A percentile compares a stretch with the other conserved stretches of the same genome.
These are phyloP conservation scores for Anolis sagrei DNA, from an alignment of 2,113 vertebrate genomes.

Conservation along the genomic window DNA sequence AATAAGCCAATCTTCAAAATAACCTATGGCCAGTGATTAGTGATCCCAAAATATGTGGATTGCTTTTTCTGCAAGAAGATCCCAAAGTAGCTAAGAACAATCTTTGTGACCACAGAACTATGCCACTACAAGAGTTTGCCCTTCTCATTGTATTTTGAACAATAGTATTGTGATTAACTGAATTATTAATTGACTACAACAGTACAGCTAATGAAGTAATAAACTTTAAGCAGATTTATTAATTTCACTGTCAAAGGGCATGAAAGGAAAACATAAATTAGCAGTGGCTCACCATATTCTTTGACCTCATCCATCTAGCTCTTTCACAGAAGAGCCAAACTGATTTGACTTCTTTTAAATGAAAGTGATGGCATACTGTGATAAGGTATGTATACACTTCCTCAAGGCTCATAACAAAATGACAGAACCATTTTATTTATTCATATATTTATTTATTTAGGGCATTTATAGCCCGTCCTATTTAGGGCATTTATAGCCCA, in stretches of 20 bases:
- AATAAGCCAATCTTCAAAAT: background rate
- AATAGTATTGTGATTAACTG: background rate
- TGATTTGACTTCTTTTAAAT: background rate
- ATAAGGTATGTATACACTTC: background rate
- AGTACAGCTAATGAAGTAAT: slow-evolving; percentile 1
- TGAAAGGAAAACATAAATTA: slow-evolving; percentile 3
- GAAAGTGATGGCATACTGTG: background rate
- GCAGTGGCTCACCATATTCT: background rate
- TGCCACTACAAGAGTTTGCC: background rate
- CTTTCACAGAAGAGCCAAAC: background rate
- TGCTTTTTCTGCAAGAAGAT: slow-evolving; percentile 1
- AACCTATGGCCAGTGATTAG: background rate
- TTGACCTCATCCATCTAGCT: background rate
- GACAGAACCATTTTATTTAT: too few species aligned
- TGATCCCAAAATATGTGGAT: background rate
- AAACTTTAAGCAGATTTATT: background rate
- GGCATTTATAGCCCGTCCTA: too few species aligned
- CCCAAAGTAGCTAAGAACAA: background rate
- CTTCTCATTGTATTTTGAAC: background rate
- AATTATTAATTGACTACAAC: background rate
- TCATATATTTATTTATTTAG: too few species aligned
- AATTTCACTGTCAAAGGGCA: background rate
- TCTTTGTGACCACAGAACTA: background rate
- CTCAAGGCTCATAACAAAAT: background rate
- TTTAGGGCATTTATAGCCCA: too few species aligned